These are phyloP conservation scores for Platycnemis pennipes DNA, from an alignment of 2,888 invertebrate species.

Conservation along the genomic window DNA sequence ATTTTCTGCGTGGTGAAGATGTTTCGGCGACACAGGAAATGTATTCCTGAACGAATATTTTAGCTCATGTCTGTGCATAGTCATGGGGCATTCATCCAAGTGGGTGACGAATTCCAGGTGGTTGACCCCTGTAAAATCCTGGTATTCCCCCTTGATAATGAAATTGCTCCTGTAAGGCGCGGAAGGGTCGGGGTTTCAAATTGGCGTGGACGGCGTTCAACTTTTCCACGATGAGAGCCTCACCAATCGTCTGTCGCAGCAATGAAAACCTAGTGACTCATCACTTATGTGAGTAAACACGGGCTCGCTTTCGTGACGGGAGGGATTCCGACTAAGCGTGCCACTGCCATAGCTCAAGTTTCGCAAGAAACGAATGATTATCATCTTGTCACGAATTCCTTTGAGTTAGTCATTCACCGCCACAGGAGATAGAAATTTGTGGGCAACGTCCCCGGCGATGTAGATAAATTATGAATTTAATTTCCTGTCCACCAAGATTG, in stretches of 20 bases:
- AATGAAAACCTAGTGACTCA: constrained; percentile 47
- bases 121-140: background rate
- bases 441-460: background rate
- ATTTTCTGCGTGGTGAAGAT: no score
- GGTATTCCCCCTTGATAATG: background rate
- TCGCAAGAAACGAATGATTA: constrained; percentile 8
- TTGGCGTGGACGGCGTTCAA: background rate
- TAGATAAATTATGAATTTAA: background rate
- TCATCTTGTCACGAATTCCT: constrained; percentile 12
- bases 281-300: constrained; percentile 7
- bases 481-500: background rate
- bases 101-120: background rate
- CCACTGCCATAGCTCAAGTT: background rate
- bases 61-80: no score
- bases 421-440: background rate
- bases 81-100: no score
- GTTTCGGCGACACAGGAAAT: no score
- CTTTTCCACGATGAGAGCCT: background rate
- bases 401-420: constrained; percentile 36
- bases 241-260: background rate
- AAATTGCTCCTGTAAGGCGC: background rate
- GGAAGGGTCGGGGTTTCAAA: background rate
- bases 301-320: constrained; percentile 42
- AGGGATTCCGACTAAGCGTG: constrained; percentile 44
- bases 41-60: background rate